Base-by-base conservation (phyloP, 1,140 invertebrate species). In the Heliconius hewitsoni region DNA sequence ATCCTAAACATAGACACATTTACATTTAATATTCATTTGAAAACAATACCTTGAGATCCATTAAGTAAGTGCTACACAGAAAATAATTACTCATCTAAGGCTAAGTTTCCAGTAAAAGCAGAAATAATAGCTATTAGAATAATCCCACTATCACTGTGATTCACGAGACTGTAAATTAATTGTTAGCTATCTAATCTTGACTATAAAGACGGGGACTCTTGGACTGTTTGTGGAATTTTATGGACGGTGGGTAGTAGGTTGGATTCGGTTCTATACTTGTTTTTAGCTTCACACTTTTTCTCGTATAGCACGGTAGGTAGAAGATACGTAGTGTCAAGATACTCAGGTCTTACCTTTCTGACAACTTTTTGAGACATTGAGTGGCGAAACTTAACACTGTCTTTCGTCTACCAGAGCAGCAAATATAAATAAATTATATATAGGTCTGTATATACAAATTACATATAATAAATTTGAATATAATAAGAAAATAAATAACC, bases 111-210 rank as follows among this genome's bases (percentile, higher is more conserved):
- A 66, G 60, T 66, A 66, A 66, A 66, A 66, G 60, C 60, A 27
- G 60, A 30, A 66, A 66, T 66, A 66, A 66, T n/a, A 27, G 60
- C 60, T 30, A 66, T 66, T 66, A 66, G 60, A 66, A 66, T 66
- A 66, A 66, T 66, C 60, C 60, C 23, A 66, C 60, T 66, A 66
- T 66, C 60, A 66, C 60, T 66, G 60, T 66, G 60, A 66, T 66
- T 66, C 60, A 66, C 60, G 60, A 66, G 60, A 66, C 60, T 66
- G 60, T 66, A 66, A 66, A 66, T 66, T 66, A 66, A 66, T 66
- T 66, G 60, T 30, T 27, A 66, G 60, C 60, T 66, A 66, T 66
- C 60, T 66, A 66, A 66, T 66, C 60, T 66, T 9, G 60, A 66
- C 60, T 66, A 66, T 66, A 66, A 66, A 66, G 60, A 66, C 11